phyloP scores from a whole-genome alignment of 2,888 invertebrate genomes.

The Coenonympha arcania region DNA sequence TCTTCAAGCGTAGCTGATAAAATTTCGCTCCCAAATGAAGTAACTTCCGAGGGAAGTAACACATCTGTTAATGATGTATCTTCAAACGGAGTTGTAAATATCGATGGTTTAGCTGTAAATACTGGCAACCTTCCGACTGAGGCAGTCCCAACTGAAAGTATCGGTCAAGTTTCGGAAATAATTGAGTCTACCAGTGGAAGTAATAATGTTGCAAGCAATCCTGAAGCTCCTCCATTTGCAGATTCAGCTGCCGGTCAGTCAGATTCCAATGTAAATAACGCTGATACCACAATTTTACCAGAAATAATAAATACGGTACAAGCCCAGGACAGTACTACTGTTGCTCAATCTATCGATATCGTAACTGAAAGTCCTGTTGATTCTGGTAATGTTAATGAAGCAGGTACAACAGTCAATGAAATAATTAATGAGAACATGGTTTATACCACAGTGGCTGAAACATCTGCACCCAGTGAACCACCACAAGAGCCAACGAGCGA shows the following conservation, averaged over 20 bases:
- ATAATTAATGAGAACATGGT: conserved; percentile 8
- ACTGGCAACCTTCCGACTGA: not conserved
- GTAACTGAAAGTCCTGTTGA: conserved; percentile 6
- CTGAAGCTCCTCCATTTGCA: not conserved
- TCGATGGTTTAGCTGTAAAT: not conserved
- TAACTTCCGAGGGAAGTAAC: not conserved
- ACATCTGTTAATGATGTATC: not conserved
- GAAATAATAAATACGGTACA: not conserved
- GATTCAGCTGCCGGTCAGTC: not conserved
- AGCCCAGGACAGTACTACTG: not conserved
- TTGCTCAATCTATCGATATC: not conserved
- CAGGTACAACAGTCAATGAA: not conserved
- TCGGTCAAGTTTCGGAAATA: not conserved
- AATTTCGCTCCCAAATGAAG: not conserved
- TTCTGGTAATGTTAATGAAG: not conserved
- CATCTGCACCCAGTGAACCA: not conserved
- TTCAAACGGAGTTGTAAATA: not conserved
- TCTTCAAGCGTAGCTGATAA: not conserved
- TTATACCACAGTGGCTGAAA: not conserved
- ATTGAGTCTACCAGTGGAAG: not conserved
- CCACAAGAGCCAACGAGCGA: not conserved
- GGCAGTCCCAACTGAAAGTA: not conserved
- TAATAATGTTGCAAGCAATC: not conserved
- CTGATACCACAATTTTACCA: conserved; percentile 1
- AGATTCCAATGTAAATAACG: not conserved